These are phyloP conservation scores for Sceloporus tristichus DNA, from an alignment of 2,113 vertebrate genomes.

Conservation along the genomic window DNA sequence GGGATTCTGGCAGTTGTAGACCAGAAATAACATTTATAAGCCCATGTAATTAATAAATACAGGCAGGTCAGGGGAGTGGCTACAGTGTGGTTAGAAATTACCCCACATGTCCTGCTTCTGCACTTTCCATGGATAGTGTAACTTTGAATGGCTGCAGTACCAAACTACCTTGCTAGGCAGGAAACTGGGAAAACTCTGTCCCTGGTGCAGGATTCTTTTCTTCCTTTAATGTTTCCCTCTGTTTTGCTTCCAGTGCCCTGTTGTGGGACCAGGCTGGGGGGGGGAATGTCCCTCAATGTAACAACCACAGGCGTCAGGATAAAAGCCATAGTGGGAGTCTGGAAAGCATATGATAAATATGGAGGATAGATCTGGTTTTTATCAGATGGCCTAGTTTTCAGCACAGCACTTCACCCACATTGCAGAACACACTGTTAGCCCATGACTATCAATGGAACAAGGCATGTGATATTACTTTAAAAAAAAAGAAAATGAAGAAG, in stretches of 20 bases:
- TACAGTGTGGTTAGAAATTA: background rate
- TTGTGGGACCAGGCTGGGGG: too few relatives aligned
- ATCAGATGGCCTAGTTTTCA: constrained; percentile 25
- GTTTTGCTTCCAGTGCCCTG: background rate
- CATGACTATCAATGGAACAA: constrained; percentile 11
- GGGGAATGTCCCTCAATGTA: background rate
- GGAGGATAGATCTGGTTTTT: background rate
- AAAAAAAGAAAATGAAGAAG: background rate
- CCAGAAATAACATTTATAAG: too few relatives aligned
- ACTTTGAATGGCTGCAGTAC: background rate
- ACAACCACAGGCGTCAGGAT: background rate
- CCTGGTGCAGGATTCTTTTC: background rate
- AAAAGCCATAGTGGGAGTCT: background rate
- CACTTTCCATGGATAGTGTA: background rate
- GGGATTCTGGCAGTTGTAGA: too few relatives aligned
- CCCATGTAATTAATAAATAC: too few relatives aligned
- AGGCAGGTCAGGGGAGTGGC: too few relatives aligned
- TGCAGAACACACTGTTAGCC: constrained; percentile 8
- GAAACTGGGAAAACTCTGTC: background rate
- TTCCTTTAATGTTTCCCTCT: background rate
- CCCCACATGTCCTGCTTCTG: background rate
- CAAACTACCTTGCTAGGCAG: background rate
- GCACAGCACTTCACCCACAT: background rate
- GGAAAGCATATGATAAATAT: background rate
- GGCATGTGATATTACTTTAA: constrained; percentile 16